A percentile compares a stretch with the other conserved stretches of the same genome.
These are phyloP conservation scores for Drosophila paulistorum DNA, from an alignment of 1,140 invertebrate genomes.

Conservation along the genomic window DNA sequence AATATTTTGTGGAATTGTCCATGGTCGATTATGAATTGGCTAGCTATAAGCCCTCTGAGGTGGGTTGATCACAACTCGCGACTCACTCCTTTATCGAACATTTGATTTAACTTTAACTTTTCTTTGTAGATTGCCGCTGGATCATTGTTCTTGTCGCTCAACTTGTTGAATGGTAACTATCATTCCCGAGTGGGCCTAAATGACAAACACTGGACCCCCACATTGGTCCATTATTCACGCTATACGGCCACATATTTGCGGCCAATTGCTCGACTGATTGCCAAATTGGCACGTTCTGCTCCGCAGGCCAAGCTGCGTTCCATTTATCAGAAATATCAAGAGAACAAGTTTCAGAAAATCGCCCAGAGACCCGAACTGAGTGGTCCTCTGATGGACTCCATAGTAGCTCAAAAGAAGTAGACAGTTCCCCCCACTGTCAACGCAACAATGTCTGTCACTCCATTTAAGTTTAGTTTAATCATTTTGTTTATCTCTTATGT, in stretches of 20 bases:
- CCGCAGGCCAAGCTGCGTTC: conserved; percentile 86
- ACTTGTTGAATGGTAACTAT: conserved; percentile 83
- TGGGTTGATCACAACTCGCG: conserved; percentile 46
- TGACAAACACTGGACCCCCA: conserved; percentile 85
- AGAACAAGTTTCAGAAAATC: conserved; percentile 85
- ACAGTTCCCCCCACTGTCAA: neutral
- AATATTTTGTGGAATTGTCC: conserved; percentile 95
- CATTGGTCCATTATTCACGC: conserved; percentile 86
- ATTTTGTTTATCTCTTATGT: conserved; percentile 66
- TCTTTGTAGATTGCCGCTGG: conserved; percentile 83
- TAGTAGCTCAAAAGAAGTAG: conserved; percentile 59
- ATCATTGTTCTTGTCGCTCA: conserved; percentile 84
- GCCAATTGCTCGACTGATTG: conserved; percentile 86
- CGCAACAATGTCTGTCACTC: neutral
- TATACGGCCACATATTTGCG: conserved; percentile 85
- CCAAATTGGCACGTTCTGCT: conserved; percentile 85
- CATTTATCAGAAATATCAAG: conserved; percentile 86
- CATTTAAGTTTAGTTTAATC: conserved; percentile 67
- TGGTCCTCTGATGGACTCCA: conserved; percentile 76
- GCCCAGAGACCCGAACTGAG: conserved; percentile 85
- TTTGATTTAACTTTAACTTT: neutral
- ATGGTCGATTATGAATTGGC: conserved; percentile 92
- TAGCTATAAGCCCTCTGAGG: conserved; percentile 91
- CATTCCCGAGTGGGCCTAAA: conserved; percentile 74
- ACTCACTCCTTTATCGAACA: too few relatives aligned